Evolutionary conservation across 1,140 invertebrate species (phyloP).

Genomic region (Drosophila ercepeae): DNA sequence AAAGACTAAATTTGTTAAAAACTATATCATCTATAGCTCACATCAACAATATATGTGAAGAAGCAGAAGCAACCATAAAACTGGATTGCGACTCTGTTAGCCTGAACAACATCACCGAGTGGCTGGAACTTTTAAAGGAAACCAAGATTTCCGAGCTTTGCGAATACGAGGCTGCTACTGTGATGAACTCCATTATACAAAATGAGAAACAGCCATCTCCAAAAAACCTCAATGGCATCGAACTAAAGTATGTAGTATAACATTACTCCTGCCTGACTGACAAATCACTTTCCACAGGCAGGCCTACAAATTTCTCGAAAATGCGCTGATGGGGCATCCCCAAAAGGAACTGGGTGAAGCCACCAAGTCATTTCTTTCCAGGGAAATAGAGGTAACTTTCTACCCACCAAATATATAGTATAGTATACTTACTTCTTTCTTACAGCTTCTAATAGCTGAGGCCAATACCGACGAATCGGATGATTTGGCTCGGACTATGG

Average conservation of each 20-base stretch:
- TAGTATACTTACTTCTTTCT: background rate
- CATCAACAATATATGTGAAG: slow-evolving; percentile 15
- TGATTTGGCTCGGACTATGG: slow-evolving; percentile 37
- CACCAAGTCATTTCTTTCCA: slow-evolving; percentile 50
- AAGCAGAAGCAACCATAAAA: slow-evolving; percentile 24
- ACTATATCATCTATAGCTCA: slow-evolving; percentile 29
- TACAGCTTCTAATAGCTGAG: slow-evolving; percentile 59
- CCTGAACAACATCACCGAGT: slow-evolving; percentile 64
- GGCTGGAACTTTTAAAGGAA: slow-evolving; percentile 57
- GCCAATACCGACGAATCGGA: slow-evolving; percentile 64
- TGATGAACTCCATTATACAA: slow-evolving; percentile 53
- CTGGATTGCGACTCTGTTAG: slow-evolving; percentile 58
- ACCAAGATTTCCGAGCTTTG: slow-evolving; percentile 35
- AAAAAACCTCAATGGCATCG: slow-evolving; percentile 36
- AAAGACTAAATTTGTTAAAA: no score
- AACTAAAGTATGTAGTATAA: slow-evolving; percentile 46
- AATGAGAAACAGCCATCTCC: slow-evolving; percentile 55
- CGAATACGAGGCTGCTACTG: slow-evolving; percentile 56
- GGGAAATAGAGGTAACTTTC: slow-evolving; percentile 60
- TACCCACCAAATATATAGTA: background rate
- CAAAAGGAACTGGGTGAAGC: slow-evolving; percentile 41
- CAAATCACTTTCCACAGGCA: slow-evolving; percentile 28
- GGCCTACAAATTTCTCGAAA: slow-evolving; percentile 64
- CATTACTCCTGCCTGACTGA: background rate
- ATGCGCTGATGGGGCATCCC: slow-evolving; percentile 63